These are phyloP conservation scores for Phallusia fumigata DNA, from an alignment of 23 tunicate species.

Conservation along the genomic window DNA sequence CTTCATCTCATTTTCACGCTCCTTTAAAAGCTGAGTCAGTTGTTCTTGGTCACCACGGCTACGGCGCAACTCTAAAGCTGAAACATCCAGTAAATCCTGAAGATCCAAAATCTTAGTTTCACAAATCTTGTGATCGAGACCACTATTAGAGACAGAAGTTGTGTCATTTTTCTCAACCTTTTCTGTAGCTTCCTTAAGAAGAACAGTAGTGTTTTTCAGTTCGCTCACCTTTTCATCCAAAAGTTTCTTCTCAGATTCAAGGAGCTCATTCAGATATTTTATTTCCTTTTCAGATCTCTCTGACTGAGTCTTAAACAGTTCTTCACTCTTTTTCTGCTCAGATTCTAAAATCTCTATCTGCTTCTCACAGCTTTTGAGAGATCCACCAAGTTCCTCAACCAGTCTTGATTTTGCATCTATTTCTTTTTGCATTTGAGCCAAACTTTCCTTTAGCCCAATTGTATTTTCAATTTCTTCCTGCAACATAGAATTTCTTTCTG, in stretches of 20 bases:
- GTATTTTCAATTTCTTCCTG: background rate
- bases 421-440: conserved; percentile 17
- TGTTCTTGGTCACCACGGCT: background rate
- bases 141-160: background rate
- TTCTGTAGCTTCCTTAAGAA: background rate
- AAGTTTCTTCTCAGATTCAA: background rate
- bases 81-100: conserved; percentile 18
- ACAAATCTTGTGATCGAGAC: background rate
- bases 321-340: background rate
- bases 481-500: too few relatives aligned
- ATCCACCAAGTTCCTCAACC: background rate
- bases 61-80: background rate
- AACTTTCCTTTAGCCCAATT: background rate
- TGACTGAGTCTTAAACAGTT: background rate
- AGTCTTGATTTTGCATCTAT: background rate
- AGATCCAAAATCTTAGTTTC: conserved; percentile 15
- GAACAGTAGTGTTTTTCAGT: background rate
- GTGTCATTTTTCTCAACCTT: background rate
- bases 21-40: background rate
- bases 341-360: background rate
- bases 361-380: background rate
- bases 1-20: background rate
- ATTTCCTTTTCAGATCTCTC: background rate
- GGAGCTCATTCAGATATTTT: background rate
- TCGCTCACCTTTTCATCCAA: background rate